Percentiles rank a stretch among this genome's conserved stretches.
These are phyloP conservation scores for Dynastes hyllus DNA, from an alignment of 2,888 invertebrate genomes.

Conservation along the genomic window DNA sequence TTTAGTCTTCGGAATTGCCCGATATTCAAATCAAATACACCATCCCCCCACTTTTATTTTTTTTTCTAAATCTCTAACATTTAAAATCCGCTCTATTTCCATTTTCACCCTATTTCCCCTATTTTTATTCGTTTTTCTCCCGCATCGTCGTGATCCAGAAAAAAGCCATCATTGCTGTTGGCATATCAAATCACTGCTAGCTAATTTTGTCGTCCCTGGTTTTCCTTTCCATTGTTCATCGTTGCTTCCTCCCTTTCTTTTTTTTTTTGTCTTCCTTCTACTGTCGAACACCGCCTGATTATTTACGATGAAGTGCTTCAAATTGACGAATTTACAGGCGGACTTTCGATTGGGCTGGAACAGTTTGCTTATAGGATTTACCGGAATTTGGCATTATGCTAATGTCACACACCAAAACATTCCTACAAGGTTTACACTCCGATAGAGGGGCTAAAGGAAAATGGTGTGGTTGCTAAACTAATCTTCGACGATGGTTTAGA, in stretches of 20 bases:
- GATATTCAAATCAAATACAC: constrained; percentile 37
- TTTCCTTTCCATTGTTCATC: too few relatives aligned
- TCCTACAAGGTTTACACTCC: constrained; percentile 86
- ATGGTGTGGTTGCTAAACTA: constrained; percentile 83
- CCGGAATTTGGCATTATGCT: constrained; percentile 84
- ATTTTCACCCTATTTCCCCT: constrained; percentile 36
- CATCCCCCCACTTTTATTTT: background rate
- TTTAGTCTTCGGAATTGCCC: constrained; percentile 15
- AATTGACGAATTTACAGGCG: constrained; percentile 70
- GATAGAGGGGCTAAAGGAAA: constrained; percentile 84
- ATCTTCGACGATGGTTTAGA: constrained; percentile 79
- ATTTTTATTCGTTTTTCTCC: constrained; percentile 4
- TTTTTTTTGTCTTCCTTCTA: background rate
- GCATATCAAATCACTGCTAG: constrained; percentile 19
- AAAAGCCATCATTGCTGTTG: constrained; percentile 1
- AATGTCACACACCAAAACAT: constrained; percentile 82
- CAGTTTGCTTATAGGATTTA: constrained; percentile 82
- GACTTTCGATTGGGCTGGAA: constrained; percentile 87
- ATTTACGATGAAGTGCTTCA: constrained; percentile 16
- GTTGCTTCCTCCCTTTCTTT: background rate
- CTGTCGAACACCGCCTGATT: background rate
- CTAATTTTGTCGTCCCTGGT: constrained; percentile 18
- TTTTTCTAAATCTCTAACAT: constrained; percentile 39
- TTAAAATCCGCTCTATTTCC: constrained; percentile 36
- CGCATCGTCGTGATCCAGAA: background rate